Percentiles rank a stretch among this genome's conserved stretches.
Conservation (phyloP, 2,888 invertebrate genomes). For the Ophonus ardosiacus region DNA sequence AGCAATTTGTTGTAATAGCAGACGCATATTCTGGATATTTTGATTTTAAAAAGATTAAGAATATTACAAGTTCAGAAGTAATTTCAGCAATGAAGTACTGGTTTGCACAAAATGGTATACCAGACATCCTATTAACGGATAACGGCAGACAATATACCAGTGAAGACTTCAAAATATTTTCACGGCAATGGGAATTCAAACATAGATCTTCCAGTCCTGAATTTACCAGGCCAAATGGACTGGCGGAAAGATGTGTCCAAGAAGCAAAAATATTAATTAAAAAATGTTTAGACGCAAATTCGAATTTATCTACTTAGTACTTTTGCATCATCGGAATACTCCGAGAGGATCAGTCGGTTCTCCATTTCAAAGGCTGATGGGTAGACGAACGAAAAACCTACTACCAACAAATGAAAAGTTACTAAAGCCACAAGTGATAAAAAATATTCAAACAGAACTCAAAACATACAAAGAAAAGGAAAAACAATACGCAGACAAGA, state of each 20-base stretch:
- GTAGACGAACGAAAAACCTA: neutral
- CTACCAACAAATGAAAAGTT: neutral
- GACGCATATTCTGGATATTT: too few relatives aligned
- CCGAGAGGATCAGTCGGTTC: neutral
- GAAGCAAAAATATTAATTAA: conserved; percentile 53
- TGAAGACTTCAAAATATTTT: conserved; percentile 61
- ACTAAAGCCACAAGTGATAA: neutral
- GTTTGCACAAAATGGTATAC: conserved; percentile 54
- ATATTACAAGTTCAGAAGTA: too few relatives aligned
- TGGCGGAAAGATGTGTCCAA: conserved; percentile 64
- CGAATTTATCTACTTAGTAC: neutral
- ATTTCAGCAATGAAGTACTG: neutral
- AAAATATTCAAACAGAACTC: neutral
- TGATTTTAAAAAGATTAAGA: too few relatives aligned
- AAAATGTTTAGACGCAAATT: neutral
- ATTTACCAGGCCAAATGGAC: conserved; percentile 64
- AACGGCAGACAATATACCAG: conserved; percentile 65
- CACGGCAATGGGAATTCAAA: conserved; percentile 56
- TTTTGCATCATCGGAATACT: neutral
- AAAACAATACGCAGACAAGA: too few relatives aligned
- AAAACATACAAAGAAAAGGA: neutral
- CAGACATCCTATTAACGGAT: conserved; percentile 54
- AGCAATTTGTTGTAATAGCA: too few relatives aligned
- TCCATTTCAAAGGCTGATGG: neutral
- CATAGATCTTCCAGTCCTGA: conserved; percentile 60